phyloP scores from a whole-genome alignment of 2,113 vertebrate species.

The Microtus pennsylvanicus region DNA sequence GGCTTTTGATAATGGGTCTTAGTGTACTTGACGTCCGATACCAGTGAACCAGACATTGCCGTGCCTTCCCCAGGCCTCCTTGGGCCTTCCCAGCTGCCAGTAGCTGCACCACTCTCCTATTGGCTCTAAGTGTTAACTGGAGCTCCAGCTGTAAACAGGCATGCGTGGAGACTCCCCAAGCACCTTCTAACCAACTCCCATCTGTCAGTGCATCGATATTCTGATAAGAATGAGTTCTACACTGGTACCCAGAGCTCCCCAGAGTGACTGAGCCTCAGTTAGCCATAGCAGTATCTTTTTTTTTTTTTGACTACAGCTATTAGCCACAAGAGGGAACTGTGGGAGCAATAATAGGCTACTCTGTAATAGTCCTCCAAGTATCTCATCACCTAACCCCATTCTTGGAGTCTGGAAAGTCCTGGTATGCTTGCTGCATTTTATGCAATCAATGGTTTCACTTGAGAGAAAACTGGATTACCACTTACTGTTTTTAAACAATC shows the following conservation, averaged over 20 bases:
- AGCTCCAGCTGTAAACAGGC: not conserved
- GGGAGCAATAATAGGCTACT: not conserved
- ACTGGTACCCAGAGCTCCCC: not conserved
- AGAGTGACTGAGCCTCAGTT: not conserved
- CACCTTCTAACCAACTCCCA: not conserved
- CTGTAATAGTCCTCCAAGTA: not conserved
- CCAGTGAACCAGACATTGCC: not conserved
- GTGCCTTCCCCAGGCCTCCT: not conserved
- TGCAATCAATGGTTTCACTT: not conserved
- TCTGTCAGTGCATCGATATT: not conserved
- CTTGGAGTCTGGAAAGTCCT: not conserved
- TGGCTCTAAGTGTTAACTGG: not conserved
- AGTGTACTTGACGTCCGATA: not conserved
- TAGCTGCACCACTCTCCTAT: not conserved
- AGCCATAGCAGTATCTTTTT: not conserved
- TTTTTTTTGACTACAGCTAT: not conserved
- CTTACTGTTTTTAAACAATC: not conserved
- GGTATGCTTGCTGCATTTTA: not conserved
- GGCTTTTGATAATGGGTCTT: slow-evolving; percentile 21
- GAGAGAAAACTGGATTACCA: not conserved
- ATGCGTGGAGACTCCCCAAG: not conserved
- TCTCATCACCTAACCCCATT: not conserved
- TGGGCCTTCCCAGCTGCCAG: not conserved
- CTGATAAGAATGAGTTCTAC: not conserved
- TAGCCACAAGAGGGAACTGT: slow-evolving; percentile 56